Conservation (phyloP, 1,140 invertebrate species). For the Anoplolepis gracilipes region DNA sequence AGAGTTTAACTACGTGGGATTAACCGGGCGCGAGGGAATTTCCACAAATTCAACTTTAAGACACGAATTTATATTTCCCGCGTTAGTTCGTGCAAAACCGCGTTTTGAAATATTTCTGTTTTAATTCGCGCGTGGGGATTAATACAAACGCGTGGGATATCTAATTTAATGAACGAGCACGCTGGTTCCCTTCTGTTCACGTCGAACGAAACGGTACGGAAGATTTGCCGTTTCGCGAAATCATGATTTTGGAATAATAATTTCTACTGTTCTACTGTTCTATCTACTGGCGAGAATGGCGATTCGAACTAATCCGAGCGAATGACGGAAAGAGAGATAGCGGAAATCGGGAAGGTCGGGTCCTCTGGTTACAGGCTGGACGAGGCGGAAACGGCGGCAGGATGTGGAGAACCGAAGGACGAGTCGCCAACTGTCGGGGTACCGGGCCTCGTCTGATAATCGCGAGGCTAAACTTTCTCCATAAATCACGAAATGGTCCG, state of each 20-base stretch:
- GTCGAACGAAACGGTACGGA: slow-evolving; percentile 48
- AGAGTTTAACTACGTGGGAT: neutral
- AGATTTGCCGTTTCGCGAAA: slow-evolving; percentile 41
- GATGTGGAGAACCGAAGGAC: slow-evolving; percentile 41
- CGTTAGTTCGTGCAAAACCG: neutral
- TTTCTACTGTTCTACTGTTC: slow-evolving; percentile 27
- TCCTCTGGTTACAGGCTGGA: neutral
- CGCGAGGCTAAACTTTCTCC: slow-evolving; percentile 75
- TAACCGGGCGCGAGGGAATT: slow-evolving; percentile 8
- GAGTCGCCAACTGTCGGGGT: slow-evolving; percentile 71
- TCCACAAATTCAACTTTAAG: neutral
- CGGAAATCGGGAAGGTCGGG: slow-evolving; percentile 38
- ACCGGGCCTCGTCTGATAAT: slow-evolving; percentile 67
- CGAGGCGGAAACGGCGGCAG: slow-evolving; percentile 6
- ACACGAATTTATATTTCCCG: slow-evolving; percentile 20
- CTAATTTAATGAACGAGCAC: slow-evolving; percentile 46
- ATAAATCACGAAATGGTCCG: slow-evolving; percentile 77
- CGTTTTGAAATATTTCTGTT: slow-evolving; percentile 20
- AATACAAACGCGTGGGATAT: neutral
- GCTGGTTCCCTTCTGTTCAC: slow-evolving; percentile 21
- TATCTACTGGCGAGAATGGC: slow-evolving; percentile 33
- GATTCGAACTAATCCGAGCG: slow-evolving; percentile 69
- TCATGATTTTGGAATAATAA: slow-evolving; percentile 52
- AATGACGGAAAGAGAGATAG: slow-evolving; percentile 73
- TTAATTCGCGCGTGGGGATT: slow-evolving; percentile 12